Percentiles rank a stretch among this genome's conserved stretches.
Evolutionary conservation across 1,140 invertebrate species (phyloP).

Genomic region (Eriocheir sinensis): DNA sequence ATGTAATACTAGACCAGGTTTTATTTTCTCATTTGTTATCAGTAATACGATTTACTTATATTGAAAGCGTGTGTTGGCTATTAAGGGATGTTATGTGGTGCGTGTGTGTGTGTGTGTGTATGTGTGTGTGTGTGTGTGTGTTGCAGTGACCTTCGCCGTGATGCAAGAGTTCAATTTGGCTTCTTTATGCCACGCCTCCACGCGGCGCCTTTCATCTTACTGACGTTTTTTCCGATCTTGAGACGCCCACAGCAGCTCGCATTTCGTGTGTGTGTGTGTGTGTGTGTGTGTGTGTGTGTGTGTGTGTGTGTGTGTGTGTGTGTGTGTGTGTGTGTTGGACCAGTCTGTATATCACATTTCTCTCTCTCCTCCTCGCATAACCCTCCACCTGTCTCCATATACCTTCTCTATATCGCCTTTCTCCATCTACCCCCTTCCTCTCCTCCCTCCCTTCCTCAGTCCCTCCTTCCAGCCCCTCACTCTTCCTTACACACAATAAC

Average conservation of each 20-base stretch:
- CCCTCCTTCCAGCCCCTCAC: background rate
- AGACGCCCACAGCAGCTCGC: background rate
- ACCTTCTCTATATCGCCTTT: constrained; percentile 3
- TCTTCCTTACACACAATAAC: background rate
- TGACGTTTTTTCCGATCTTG: background rate
- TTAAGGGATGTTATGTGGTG: background rate
- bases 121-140: constrained; percentile 22
- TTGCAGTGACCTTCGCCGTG: background rate
- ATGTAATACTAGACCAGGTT: background rate
- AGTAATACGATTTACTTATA: background rate
- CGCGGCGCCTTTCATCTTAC: background rate
- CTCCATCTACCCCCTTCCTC: constrained; percentile 20
- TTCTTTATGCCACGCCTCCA: background rate
- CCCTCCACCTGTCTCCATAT: background rate
- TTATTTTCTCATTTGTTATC: background rate
- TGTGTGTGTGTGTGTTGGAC: constrained; percentile 51
- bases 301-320: constrained; percentile 63
- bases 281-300: constrained; percentile 44
- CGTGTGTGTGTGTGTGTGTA: background rate
- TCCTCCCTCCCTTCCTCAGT: constrained; percentile 6
- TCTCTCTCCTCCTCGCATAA: background rate
- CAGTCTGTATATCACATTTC: background rate
- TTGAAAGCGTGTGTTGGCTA: too few species aligned
- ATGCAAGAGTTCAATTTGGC: constrained; percentile 24
- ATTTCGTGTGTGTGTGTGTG: background rate